Evolutionary conservation across 2,797 vertebrate genomes (phyloP).

Genomic region (Heteromormyrus szaboi): DNA sequence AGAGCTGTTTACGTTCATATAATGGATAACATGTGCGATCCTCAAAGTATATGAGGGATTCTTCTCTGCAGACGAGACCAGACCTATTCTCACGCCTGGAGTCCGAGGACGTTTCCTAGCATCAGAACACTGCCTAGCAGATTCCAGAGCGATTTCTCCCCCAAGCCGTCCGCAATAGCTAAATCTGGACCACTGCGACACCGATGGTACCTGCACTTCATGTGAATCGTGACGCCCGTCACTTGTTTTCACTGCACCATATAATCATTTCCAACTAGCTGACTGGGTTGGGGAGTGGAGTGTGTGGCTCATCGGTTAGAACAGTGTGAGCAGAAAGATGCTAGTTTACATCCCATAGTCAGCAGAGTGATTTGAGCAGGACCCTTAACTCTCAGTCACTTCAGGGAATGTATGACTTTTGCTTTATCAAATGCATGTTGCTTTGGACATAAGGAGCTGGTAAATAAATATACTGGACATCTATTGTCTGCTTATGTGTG

Average conservation of each 20-base stretch:
- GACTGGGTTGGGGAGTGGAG: not conserved
- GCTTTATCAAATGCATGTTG: not conserved
- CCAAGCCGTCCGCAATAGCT: not conserved
- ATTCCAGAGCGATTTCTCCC: not conserved
- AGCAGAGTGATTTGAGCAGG: not conserved
- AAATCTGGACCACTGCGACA: not conserved
- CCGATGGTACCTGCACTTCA: not conserved
- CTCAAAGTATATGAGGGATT: not conserved
- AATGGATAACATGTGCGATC: not conserved
- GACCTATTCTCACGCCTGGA: not conserved
- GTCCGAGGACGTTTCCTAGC: not conserved
- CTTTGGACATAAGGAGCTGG: not conserved
- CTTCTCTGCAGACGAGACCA: not conserved
- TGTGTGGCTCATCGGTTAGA: not conserved
- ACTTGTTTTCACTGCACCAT: not conserved
- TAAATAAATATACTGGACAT: not conserved
- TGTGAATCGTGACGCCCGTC: not conserved
- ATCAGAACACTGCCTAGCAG: not conserved
- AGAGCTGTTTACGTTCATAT: not conserved
- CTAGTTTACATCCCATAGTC: not conserved
- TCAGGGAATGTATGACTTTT: not conserved
- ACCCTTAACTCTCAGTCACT: not conserved
- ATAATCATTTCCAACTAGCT: not conserved
- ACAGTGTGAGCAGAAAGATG: not conserved
- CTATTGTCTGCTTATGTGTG: not conserved